Evolutionary conservation across 2,888 invertebrate genomes (phyloP), one percentile per base, ranked within the genome.

Genomic region (Keiferia lycopersicella): DNA sequence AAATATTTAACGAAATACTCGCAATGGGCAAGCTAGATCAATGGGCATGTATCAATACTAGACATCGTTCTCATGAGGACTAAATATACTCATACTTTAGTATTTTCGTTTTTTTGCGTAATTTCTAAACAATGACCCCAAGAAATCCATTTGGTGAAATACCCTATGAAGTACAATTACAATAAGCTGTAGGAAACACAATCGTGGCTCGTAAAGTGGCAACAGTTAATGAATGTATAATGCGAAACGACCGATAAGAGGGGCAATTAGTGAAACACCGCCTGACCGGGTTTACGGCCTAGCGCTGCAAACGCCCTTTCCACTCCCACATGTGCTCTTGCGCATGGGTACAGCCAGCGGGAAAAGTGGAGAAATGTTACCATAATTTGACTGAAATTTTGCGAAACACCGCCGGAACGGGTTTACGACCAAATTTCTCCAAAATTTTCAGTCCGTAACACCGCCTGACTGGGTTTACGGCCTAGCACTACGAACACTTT

Each of bases 151-250:
- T 20, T 26, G 2, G 1, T 1, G 48, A 61, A 26, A 61, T 50
- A 50, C 50, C 50, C 50, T 34, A 50, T 16, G 18, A 61, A 61
- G 50, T 50, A 50, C 56, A 62, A 69, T 69, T 68, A 72, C 62
- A 63, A 72, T 72, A 68, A 68, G 68, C 65, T 60, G 58, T 60
- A 82, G 81, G 82, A 81, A 86, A 85, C 81, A 81, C 76, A 81
- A 85, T 84, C 81, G 56, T 81, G 63, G 63, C 71, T 80, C 76
- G 77, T 86, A 84, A 87, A 85, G 80, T 76, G 76, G 76, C 74
- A 80, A 83, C 77, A 82, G 85, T 85, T 85, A 86, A 83, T 85
- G 84, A 78, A 82, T 78, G 78, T 81, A 80, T 82, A 84, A 84
- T 77, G 83, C 80, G 83, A 80, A 79, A 80, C 81, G 75, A 70